These are phyloP conservation scores for Turritopsis dohrnii DNA, from an alignment of 30 jellyfish, hydroid and myxozoan species.

Conservation along the genomic window DNA sequence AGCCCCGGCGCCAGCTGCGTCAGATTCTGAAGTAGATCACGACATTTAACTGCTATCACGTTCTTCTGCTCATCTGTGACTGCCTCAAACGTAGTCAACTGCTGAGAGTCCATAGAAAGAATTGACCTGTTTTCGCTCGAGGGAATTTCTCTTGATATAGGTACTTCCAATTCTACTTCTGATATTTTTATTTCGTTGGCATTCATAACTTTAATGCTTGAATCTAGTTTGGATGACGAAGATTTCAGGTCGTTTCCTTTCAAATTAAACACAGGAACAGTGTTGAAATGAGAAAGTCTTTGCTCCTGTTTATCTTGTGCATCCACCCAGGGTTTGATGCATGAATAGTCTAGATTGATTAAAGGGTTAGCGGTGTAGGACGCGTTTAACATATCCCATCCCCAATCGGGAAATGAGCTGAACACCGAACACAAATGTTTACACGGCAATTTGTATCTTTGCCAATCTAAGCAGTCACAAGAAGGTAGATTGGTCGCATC, in stretches of 20 bases:
- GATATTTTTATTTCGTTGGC: slow-evolving; percentile 22
- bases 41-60: slow-evolving; percentile 30
- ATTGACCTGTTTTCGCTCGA: not conserved
- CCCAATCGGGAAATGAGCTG: slow-evolving; percentile 48
- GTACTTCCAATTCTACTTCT: slow-evolving; percentile 11
- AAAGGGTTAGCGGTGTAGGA: slow-evolving; percentile 38
- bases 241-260: not conserved
- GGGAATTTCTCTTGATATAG: not conserved
- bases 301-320: slow-evolving; percentile 26
- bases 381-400: slow-evolving; percentile 43
- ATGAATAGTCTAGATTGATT: slow-evolving; percentile 37
- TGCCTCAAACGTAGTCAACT: not conserved
- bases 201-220: not conserved
- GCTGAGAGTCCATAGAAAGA: not conserved
- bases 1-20: slow-evolving; percentile 8
- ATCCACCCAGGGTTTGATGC: slow-evolving; percentile 47
- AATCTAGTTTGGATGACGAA: not conserved
- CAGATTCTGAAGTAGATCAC: slow-evolving; percentile 20
- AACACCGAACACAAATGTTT: slow-evolving; percentile 45
- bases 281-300: slow-evolving; percentile 16
- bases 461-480: slow-evolving; percentile 31
- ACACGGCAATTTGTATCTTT: slow-evolving; percentile 30
- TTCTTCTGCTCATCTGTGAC: slow-evolving; percentile 21
- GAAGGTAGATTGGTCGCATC: slow-evolving; percentile 42
- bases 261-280: not conserved